Conservation (phyloP, 2,888 invertebrate species). For the Oscheius myriophilus region DNA sequence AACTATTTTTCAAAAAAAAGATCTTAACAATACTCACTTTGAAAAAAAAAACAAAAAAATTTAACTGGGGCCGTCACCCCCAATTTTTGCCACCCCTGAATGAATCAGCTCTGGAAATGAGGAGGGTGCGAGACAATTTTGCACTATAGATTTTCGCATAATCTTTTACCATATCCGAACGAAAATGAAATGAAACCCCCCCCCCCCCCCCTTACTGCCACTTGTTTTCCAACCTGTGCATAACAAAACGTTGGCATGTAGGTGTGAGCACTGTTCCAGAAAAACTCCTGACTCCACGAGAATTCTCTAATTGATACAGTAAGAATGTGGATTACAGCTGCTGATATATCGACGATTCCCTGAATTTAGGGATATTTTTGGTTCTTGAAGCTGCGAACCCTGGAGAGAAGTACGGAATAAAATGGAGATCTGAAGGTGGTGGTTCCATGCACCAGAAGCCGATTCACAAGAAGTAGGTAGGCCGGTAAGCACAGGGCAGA, state of each 20-base stretch:
- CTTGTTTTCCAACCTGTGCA: constrained; percentile 18
- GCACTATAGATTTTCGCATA: too few relatives aligned
- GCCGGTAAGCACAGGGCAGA: neutral
- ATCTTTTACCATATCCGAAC: too few relatives aligned
- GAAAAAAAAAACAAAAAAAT: too few relatives aligned
- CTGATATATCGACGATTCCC: constrained; percentile 19
- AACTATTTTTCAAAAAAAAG: too few relatives aligned
- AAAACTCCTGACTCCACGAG: constrained; percentile 6
- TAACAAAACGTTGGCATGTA: constrained; percentile 23
- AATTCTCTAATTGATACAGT: constrained; percentile 8
- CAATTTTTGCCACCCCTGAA: too few relatives aligned
- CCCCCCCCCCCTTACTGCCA: too few relatives aligned
- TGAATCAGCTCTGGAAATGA: too few relatives aligned
- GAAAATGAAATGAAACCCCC: too few relatives aligned
- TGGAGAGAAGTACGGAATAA: constrained; percentile 20
- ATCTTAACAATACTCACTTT: too few relatives aligned
- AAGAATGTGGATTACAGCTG: constrained; percentile 6
- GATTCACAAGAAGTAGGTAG: constrained; percentile 18
- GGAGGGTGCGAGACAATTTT: too few relatives aligned
- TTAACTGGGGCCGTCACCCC: too few relatives aligned
- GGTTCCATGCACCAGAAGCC: constrained; percentile 2
- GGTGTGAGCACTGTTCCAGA: constrained; percentile 18
- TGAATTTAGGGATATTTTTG: neutral
- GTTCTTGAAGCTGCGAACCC: neutral
- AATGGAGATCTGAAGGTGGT: constrained; percentile 5